Evolutionary conservation across 1,140 invertebrate genomes (phyloP), one percentile per base, ranked within the genome.

Genomic region (Papilio aristodemus): DNA sequence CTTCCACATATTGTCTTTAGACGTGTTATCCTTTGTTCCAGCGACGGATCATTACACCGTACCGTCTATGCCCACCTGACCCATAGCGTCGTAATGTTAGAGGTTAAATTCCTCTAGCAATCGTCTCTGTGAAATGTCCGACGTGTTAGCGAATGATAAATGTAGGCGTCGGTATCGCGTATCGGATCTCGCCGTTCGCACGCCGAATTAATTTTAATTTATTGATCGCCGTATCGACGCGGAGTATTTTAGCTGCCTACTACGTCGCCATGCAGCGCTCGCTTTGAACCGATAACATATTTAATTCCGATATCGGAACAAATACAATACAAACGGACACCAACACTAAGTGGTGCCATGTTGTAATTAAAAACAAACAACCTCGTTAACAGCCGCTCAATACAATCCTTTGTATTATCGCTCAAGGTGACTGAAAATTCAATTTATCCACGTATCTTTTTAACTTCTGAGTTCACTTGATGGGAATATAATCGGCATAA

Each of bases 191-290:
- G 57, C 75, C 87, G 89, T 89, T 91, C 86, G 89, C 87, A 89
- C 87, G 86, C 87, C 87, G 89, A 91, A 91, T 91, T 91, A 91
- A 91, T 91, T 91, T 91, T 91, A 89, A 91, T 91, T 91, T 91
- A 91, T 91, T 89, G 89, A 89, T 87, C 85, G 83, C 76, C 78
- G 83, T 85, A 87, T 86, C 84, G 85, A 84, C 83, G 78, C 77
- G 66, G 80, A 85, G 85, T 87, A 87, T 89, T 89, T 89, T 84
- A 87, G 82, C 70, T 89, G 80, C 83, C 87, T 86, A 86, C 84
- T 81, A 83, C 72, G 67, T 79, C 74, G 78, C 76, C 75, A 79
- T 72, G 74, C 76, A 78, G 70, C 70, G 32, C 32, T 36, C 27
- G 57, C 32, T 59, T 59, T 59, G 57, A 59, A 59, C 13, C n/a